Conservation (phyloP, 2,113 vertebrate species). For the Xenopus tropicalis region UCB_Xtro_10.0 CM004452.2:41827001-41827500, state of each 20-base stretch:
- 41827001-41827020: background rate
- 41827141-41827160: constrained; percentile 37
- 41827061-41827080: constrained; percentile 18
- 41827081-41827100: constrained; percentile 33
- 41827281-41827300: too few species aligned
- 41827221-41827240: background rate
- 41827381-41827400: too few species aligned
- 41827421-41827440: too few species aligned
- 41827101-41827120: constrained; percentile 36
- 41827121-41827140: constrained; percentile 29
- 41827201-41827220: constrained; percentile 19
- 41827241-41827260: background rate
- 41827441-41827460: too few species aligned
- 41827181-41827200: constrained; percentile 30
- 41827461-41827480: too few species aligned
- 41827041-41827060: constrained; percentile 3
- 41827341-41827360: too few species aligned
- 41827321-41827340: too few species aligned
- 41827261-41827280: background rate
- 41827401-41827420: too few species aligned
- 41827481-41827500: too few species aligned
- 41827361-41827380: too few species aligned
- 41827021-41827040: background rate
- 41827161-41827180: constrained; percentile 37
- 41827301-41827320: too few species aligned